Evolutionary conservation across 2,113 vertebrate species (phyloP).

Genomic region (Seriola dumerili): DNA sequence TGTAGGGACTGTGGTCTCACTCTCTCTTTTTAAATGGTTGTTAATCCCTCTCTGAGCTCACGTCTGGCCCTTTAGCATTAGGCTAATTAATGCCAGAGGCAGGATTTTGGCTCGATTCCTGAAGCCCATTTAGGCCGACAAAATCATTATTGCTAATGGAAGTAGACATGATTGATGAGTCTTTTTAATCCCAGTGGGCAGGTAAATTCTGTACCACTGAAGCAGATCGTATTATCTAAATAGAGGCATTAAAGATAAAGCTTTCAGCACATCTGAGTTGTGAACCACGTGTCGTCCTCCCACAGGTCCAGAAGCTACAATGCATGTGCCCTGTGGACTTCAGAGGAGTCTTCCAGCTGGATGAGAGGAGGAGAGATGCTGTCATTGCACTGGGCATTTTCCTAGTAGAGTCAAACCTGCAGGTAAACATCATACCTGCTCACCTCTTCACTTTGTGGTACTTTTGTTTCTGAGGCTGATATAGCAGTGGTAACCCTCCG

Average conservation of each 20-base stretch:
- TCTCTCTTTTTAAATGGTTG: not conserved
- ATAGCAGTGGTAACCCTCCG: not conserved
- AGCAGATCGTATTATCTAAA: not conserved
- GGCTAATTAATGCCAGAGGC: constrained; percentile 27
- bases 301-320: constrained; percentile 96
- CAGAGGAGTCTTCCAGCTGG: constrained; percentile 95
- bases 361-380: constrained; percentile 95
- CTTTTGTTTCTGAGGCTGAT: not conserved
- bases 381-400: constrained; percentile 97
- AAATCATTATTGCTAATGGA: constrained; percentile 35
- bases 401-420: constrained; percentile 95
- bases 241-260: not conserved
- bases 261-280: not conserved
- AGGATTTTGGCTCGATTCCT: constrained; percentile 30
- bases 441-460: not conserved
- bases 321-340: constrained; percentile 99
- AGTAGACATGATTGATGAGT: not conserved
- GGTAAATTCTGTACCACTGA: not conserved
- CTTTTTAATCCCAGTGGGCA: not conserved
- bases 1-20: not conserved
- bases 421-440: constrained; percentile 81
- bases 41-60: constrained; percentile 15
- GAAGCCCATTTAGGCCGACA: constrained; percentile 7
- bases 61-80: not conserved
- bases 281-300: not conserved